Base-by-base conservation (phyloP, 2,888 invertebrate species). In the Sphaeridia pumilis region DNA sequence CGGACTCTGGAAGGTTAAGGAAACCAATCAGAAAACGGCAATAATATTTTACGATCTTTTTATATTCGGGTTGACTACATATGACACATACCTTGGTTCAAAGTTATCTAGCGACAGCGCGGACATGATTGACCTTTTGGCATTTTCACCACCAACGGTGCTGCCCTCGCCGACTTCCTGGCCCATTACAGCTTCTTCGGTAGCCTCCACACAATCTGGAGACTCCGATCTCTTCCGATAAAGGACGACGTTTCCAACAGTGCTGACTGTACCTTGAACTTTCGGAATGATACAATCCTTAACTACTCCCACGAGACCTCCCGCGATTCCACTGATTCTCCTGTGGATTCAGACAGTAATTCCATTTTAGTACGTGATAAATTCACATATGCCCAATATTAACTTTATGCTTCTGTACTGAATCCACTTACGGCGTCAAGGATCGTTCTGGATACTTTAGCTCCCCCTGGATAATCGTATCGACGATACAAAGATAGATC, bases 381-480 rank as follows among this genome's bases (percentile, higher is more conserved):
- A 7, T 10, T 31, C 7, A 31, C 31, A 7, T 31, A 7, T 14
- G 31, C 10, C 10, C 31, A 31, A 31, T 10, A 10, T 14, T 31
- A 10, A 14, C 14, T 7, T 14, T 14, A 31, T 10, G 31, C 31
- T 10, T 31, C 14, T 31, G 10, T 31, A 14, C 31, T 10, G 14
- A 7, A 43, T 4, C 46, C 63, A 82, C 86, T 85, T 75, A 88
- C 88, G 87, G 85, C 63, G 87, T 83, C 61, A 88, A 69, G 5
- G 88, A 88, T 14, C 81, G 78, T 14, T 80, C 75, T 22, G 89
- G 87, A 69, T 88, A 89, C n/a, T 80, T 78, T 52, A 89, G 70
- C 67, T 86, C 83, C 2, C 88, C 88, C 54, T 81, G 76, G 1
- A 82, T 75, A 41, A 88, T 72, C 4, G 81, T 81, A 67, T 85